Base-by-base conservation (phyloP, 2,113 vertebrate genomes). In the Verasper variegatus region DNA sequence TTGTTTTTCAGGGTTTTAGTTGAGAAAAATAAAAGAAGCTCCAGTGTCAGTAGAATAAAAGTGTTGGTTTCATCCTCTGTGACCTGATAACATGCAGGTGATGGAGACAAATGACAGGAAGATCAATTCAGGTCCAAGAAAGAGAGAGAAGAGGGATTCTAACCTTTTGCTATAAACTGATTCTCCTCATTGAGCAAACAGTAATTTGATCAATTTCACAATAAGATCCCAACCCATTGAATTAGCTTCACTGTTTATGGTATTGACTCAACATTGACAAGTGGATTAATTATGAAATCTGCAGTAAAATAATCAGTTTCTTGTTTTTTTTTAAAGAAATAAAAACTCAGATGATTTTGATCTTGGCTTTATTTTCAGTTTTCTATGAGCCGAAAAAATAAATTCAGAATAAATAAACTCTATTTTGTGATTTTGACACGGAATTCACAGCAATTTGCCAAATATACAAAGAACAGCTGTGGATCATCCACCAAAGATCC, bases 401-500 rank as follows among this genome's bases (percentile, higher is more conserved):
- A 76, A 67, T 69, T 31, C 14, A 56, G 20, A 31, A 76, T 73
- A 15, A 71, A 68, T 64, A 13, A 13, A 45, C 10, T 20, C 11
- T 0, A 67, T 68, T 70, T 68, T 57, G 26, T 74, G 23, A 71
- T 66, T 75, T 49, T 57, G 26, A 31, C 20, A 51, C 17, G 65
- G 40, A 31, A 31, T 31, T 31, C 31, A 31, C 54, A 65, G 56
- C n/a, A 18, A 20, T 75, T 83, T 71, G 71, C 74, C 70, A 79
- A 83, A 61, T 13, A 55, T 15, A 55, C 85, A 87, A 81, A 83
- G 64, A 77, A 70, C 80, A 85, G 59, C 63, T 71, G 66, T 13
- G 62, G 42, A 13, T 3, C 40, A 42, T 42, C 40, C 2, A 42
- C 12, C 40, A 42, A 42, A 42, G 11, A 42, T 42, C 40, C 40